A percentile compares a stretch with the other conserved stretches of the same genome.
Conservation (phyloP, 2,113 vertebrate genomes). For the Cariama cristata region DNA sequence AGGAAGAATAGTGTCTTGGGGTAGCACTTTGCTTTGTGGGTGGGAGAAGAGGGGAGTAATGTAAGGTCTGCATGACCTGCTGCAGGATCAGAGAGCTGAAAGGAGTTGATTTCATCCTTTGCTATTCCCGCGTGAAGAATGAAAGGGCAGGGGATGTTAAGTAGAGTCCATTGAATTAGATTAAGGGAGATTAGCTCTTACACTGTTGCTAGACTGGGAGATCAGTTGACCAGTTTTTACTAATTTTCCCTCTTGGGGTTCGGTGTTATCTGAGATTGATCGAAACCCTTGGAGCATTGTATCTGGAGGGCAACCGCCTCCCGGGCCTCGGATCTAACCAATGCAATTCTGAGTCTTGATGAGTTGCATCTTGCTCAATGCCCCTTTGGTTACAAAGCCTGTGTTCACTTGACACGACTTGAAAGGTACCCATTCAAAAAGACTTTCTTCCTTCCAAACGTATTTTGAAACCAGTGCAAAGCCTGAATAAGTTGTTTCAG, state of each 20-base stretch:
- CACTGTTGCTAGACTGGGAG: not conserved
- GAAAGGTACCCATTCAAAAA: constrained; percentile 53
- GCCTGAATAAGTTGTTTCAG: constrained; percentile 18
- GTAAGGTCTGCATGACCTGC: not conserved
- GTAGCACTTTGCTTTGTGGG: not conserved
- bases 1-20: not conserved
- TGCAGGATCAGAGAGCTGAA: not conserved
- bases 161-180: not conserved
- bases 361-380: constrained; percentile 26
- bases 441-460: not conserved
- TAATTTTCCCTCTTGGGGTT: constrained; percentile 57
- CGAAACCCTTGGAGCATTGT: constrained; percentile 17
- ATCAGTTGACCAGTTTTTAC: constrained; percentile 26
- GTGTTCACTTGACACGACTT: constrained; percentile 43
- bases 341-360: constrained; percentile 28
- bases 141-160: constrained; percentile 57
- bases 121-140: not conserved
- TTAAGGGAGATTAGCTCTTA: constrained; percentile 16
- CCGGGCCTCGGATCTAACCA: not conserved
- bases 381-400: constrained; percentile 11
- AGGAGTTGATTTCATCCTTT: constrained; percentile 42
- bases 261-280: constrained; percentile 39
- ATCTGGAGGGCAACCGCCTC: constrained; percentile 15
- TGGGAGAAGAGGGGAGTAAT: not conserved
- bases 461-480: not conserved